phyloP scores from a whole-genome alignment of 2,113 vertebrate species.

The Epinephelus moara region DNA sequence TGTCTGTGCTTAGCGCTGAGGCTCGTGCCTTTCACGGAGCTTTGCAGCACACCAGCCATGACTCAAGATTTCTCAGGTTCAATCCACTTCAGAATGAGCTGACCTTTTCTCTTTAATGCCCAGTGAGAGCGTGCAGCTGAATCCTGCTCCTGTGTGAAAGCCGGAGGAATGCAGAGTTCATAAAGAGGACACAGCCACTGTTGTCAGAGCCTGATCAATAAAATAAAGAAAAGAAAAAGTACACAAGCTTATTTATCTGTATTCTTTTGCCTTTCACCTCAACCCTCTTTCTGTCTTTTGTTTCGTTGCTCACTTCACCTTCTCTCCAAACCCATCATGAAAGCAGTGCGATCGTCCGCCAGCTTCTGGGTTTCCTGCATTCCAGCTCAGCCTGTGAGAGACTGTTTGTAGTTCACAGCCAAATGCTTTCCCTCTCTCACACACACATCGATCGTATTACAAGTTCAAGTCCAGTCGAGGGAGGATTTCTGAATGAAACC shows the following conservation, averaged over 20 bases:
- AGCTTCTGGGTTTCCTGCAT: conserved; percentile 54
- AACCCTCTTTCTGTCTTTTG: conserved; percentile 13
- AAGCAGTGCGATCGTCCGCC: conserved; percentile 1
- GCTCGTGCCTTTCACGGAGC: neutral
- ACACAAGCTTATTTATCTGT: neutral
- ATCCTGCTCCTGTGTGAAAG: neutral
- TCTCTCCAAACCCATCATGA: neutral
- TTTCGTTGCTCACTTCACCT: neutral
- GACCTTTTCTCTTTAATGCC: neutral
- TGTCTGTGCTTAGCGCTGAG: neutral
- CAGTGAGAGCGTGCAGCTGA: neutral
- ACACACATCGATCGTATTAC: neutral
- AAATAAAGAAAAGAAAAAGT: neutral
- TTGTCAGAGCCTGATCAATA: neutral
- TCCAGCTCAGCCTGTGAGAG: conserved; percentile 48
- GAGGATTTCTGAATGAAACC: conserved; percentile 13
- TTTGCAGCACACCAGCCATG: neutral
- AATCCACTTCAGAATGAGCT: neutral
- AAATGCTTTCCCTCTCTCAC: conserved; percentile 10
- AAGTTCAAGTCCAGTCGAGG: neutral
- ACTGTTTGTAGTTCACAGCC: conserved; percentile 24
- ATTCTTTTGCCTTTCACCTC: neutral
- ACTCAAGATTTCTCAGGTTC: neutral
- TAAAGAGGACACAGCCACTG: neutral
- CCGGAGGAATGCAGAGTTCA: neutral